Conservation (phyloP, 1,140 invertebrate species). For the Sweltsa coloradensis region DNA sequence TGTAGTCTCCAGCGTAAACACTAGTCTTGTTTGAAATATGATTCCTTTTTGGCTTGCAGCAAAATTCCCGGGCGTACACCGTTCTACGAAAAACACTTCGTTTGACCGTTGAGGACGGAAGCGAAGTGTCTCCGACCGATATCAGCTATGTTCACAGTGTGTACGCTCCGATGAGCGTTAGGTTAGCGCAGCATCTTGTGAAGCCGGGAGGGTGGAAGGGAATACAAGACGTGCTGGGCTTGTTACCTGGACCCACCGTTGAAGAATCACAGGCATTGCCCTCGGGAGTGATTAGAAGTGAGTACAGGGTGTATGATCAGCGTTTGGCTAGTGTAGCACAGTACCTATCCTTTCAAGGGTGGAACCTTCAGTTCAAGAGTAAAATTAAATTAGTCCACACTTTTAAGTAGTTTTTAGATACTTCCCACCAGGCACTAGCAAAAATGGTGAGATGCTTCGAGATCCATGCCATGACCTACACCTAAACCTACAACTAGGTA, state of each 20-base stretch:
- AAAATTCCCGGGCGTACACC: no score
- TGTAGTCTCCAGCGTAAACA: no score
- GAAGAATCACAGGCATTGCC: conserved; percentile 38
- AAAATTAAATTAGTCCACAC: no score
- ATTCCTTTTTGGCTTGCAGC: no score
- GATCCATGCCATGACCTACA: no score
- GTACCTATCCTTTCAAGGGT: no score
- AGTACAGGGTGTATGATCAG: background rate
- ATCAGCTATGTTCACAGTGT: conserved; percentile 89
- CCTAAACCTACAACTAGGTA: no score
- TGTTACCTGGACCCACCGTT: conserved; percentile 45
- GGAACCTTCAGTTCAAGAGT: no score
- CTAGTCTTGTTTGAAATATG: no score
- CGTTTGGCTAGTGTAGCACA: background rate
- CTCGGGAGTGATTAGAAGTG: conserved; percentile 19
- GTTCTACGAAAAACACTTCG: conserved; percentile 48
- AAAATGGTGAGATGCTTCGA: no score
- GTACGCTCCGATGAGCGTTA: conserved; percentile 86
- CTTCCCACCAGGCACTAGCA: no score
- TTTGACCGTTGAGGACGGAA: conserved; percentile 76
- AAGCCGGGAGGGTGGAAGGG: conserved; percentile 64
- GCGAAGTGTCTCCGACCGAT: conserved; percentile 72
- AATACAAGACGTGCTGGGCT: conserved; percentile 50
- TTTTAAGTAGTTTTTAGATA: no score
- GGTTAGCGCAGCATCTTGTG: conserved; percentile 74